Percentiles rank a stretch among this genome's conserved stretches.
Conservation (phyloP, 1,140 invertebrate genomes). For the Drosophila guanche region DNA sequence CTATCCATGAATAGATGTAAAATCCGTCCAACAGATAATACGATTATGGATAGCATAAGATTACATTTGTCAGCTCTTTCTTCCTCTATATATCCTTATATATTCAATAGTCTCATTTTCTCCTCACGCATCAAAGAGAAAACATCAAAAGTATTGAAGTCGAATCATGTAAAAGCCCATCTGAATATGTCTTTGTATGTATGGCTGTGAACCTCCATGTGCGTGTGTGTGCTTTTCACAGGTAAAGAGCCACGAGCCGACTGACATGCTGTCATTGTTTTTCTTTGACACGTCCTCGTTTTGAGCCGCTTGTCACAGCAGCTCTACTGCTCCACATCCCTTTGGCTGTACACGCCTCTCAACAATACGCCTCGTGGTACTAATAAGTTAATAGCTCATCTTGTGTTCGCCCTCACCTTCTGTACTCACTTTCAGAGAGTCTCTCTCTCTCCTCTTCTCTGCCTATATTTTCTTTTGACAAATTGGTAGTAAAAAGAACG, state of each 20-base stretch:
- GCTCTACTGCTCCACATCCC: constrained; percentile 20
- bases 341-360: constrained; percentile 36
- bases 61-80: constrained; percentile 4
- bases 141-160: constrained; percentile 37
- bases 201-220: not conserved
- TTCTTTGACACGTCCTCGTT: constrained; percentile 37
- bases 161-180: constrained; percentile 15
- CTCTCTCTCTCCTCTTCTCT: constrained; percentile 14
- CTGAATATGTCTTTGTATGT: not conserved
- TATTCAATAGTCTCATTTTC: constrained; percentile 37
- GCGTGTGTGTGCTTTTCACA: constrained; percentile 30
- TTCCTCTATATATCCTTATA: constrained; percentile 18
- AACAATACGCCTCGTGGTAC: constrained; percentile 68
- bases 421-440: not conserved
- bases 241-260: constrained; percentile 45
- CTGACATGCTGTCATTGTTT: constrained; percentile 76
- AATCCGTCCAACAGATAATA: no score
- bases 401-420: constrained; percentile 1
- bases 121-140: constrained; percentile 1
- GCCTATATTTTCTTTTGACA: constrained; percentile 58
- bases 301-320: not conserved
- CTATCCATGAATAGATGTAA: no score
- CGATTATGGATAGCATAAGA: no score
- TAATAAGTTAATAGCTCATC: constrained; percentile 73
- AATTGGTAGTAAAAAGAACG: constrained; percentile 66